phyloP scores from a whole-genome alignment of 2,797 vertebrate genomes.

The Rachycentron canadum region DNA sequence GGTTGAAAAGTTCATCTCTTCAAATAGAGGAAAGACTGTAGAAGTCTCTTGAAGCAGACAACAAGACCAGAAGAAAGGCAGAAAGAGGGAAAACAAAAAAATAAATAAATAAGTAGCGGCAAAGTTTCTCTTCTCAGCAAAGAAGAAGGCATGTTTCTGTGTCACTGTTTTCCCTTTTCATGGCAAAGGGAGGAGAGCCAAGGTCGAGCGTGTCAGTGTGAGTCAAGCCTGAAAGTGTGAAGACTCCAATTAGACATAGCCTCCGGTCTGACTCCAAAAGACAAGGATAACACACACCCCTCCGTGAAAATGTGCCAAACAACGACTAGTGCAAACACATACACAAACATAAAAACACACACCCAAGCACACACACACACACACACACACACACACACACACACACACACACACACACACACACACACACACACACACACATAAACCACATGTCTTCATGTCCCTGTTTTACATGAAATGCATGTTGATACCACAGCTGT shows the following conservation, averaged over 20 bases:
- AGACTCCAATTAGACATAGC: slow-evolving; percentile 88
- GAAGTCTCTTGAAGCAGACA: slow-evolving; percentile 54
- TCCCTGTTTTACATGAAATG: slow-evolving; percentile 84
- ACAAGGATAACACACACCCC: slow-evolving; percentile 84
- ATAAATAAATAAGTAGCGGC: slow-evolving; percentile 60
- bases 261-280: slow-evolving; percentile 87
- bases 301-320: slow-evolving; percentile 84
- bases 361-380: slow-evolving; percentile 37
- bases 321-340: slow-evolving; percentile 76
- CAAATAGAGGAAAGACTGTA: slow-evolving; percentile 45
- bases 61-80: slow-evolving; percentile 58
- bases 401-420: slow-evolving; percentile 60
- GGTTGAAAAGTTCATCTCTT: slow-evolving; percentile 81
- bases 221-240: slow-evolving; percentile 87
- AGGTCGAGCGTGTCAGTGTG: slow-evolving; percentile 86
- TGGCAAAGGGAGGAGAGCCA: slow-evolving; percentile 83
- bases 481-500: slow-evolving; percentile 85
- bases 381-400: neutral
- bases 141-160: slow-evolving; percentile 79
- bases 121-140: slow-evolving; percentile 76
- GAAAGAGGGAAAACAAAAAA: slow-evolving; percentile 32
- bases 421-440: slow-evolving; percentile 46
- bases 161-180: slow-evolving; percentile 82
- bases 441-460: slow-evolving; percentile 74
- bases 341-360: slow-evolving; percentile 66